Base-by-base conservation (phyloP, 1,140 invertebrate genomes). In the Drosophila athabasca region DNA sequence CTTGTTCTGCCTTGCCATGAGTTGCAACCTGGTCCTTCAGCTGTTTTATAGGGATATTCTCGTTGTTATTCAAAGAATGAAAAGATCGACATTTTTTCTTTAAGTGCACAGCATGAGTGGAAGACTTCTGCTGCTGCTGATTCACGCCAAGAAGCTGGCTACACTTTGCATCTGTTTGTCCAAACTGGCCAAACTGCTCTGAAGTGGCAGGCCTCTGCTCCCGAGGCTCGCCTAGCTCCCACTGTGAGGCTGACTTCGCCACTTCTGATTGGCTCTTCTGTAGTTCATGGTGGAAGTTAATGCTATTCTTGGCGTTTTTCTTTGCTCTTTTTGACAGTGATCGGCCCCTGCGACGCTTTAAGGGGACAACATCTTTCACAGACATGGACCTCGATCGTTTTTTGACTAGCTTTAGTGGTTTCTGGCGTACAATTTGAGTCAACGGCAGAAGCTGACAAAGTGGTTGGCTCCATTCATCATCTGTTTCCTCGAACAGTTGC, bases 401-500 rank as follows among this genome's bases (percentile, higher is more conserved):
- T 39, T 19, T 31, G 44, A 31, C 26, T 39, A 15, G n/a, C 3
- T 26, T n/a, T 29, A 13, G 43, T 35, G 26, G 22, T 24, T 22
- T 17, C 45, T 43, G 24, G 19, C 7, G 35, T 7, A 26, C 5
- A 13, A 26, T 41, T 41, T 60, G 29, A 11, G 31, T 11, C 5
- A 46, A 9, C 6, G n/a, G 6, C 9, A 31, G 43, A 17, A 72
- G 52, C 6, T 31, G 45, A 15, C 22, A 43, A 9, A 8, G 48
- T 6, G 67, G 13, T 22, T 83, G 70, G 15, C 62, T 81, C 11
- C 15, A 54, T 13, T 75, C 49, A 6, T 48, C 70, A 35, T 87
- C 69, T 7, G 54, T 61, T 3, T 81, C 78, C 0, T 19, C 45
- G 48, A 85, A 87, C 15, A 85, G 43, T 52, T 71, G 59, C 0